Base-by-base conservation (phyloP, 2,888 invertebrate species). In the Allophyes oxyacanthae region DNA sequence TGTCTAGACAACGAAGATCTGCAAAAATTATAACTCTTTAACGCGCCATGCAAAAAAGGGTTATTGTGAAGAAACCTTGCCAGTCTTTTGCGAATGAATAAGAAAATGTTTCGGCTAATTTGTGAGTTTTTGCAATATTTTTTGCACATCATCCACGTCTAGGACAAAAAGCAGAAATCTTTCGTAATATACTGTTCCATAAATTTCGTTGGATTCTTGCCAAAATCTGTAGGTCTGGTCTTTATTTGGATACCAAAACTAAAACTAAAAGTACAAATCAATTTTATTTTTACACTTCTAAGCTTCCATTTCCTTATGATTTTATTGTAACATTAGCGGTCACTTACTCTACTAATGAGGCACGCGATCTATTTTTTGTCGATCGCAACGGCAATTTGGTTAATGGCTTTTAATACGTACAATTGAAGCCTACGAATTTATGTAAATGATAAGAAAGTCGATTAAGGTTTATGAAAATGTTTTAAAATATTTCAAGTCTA, bases 1-100 rank as follows among this genome's bases (percentile, higher is more conserved):
- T 91, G 89, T 89, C 81, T 82, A 72, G 59, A 64, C 58, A 45
- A 54, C 65, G 64, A 75, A 81, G 80, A 83, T 84, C 77, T 82
- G 81, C 83, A 80, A 86, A 86, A 86, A 80, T 78, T 72, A 85
- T 84, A 88, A 90, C 87, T 76, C 90, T 91, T 92, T 90, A 84
- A 84, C 85, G 85, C 83, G 78, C 81, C 82, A 38, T 74, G 72
- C 77, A 80, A 85, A 87, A 88, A 87, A 84, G 72, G 72, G 74
- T 72, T 75, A 76, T 76, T 76, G 56, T 73, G 30, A 57, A 52
- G 53, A 58, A 62, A 44, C 48, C 20, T 61, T 59, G 62, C 40
- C 62, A 62, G 77, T 74, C 65, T 69, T 69, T 65, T 78, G 75
- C 53, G 44, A 68, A 75, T 64, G 53, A 64, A 72, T 74, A 77